Percentiles rank a stretch among this genome's conserved stretches.
These are phyloP conservation scores for Gymnosoma rotundatum DNA, from an alignment of 2,888 invertebrate species.

Conservation along the genomic window DNA sequence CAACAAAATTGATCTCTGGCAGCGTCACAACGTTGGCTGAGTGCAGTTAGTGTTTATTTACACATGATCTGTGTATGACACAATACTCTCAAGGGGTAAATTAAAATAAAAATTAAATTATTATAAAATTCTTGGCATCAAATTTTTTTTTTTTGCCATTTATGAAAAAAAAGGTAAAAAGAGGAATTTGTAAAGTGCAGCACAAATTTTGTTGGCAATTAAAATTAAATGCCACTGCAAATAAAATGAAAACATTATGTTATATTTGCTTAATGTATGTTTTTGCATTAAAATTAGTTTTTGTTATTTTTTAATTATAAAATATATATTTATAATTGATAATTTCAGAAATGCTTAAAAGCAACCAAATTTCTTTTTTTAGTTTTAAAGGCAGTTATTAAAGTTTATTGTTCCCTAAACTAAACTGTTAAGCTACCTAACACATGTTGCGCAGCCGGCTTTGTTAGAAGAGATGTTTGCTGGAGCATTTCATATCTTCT, in stretches of 20 bases:
- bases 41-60: constrained; percentile 44
- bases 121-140: constrained; percentile 48
- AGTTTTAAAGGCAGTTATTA: too few relatives aligned
- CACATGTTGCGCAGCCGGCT: too few relatives aligned
- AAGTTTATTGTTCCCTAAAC: too few relatives aligned
- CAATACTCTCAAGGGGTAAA: constrained; percentile 58
- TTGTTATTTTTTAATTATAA: too few relatives aligned
- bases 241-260: constrained; percentile 42
- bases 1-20: constrained; percentile 57
- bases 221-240: constrained; percentile 54
- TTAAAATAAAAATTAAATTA: constrained; percentile 24
- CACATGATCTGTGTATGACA: constrained; percentile 69
- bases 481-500: too few relatives aligned
- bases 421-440: too few relatives aligned
- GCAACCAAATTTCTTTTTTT: too few relatives aligned
- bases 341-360: too few relatives aligned
- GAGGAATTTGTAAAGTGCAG: constrained; percentile 26
- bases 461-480: too few relatives aligned
- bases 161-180: constrained; percentile 41
- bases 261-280: too few relatives aligned
- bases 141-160: constrained; percentile 30
- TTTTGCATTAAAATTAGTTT: constrained; percentile 26
- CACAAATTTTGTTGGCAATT: constrained; percentile 39
- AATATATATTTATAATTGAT: too few relatives aligned
- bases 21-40: constrained; percentile 36